Evolutionary conservation across 2,113 vertebrate genomes (phyloP), one percentile per base, ranked within the genome.

Genomic region (Cyanistes caeruleus): DNA sequence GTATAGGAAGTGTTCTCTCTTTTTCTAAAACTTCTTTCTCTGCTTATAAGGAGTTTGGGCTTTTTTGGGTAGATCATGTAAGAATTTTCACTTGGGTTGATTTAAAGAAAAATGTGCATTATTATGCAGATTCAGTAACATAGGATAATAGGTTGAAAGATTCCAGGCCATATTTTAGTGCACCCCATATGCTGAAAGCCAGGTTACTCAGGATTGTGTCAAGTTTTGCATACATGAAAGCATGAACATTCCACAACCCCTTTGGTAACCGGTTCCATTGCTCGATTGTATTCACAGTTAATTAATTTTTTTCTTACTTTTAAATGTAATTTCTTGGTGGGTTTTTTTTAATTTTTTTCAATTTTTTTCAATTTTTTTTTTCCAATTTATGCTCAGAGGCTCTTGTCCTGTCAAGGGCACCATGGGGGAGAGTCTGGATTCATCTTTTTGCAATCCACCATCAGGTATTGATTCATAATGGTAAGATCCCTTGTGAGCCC

Each of bases 261-360:
- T 83, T 70, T 53, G 31, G 13, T 5, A 91, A 22, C 13, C 3
- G 37, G 2, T 59, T 84, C 20, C 15, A 12, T 22, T 55, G 14
- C 35, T 70, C 51, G 58, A 0, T 67, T 0, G 0, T 6, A 1
- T 8, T 24, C 43, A 51, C 6, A 83, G 39, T 21, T 43, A 33
- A 55, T 33, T 0, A 43, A 20, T 6, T 9, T 15, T 82, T 73
- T 55, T 27, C 1, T 13, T 51, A n/a, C 9, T 37, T n/a, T 84
- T 63, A 48, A 81, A 52, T 60, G 16, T 16, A 60, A 39, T 77
- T 69, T 60, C 10, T 39, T 63, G 9, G 4, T 0, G 1, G 1
- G 1, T 9, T 17, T 63, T n/a, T 14, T 20, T 13, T n/a, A 41
- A 22, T 24, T 55, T 17, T 12, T 24, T 43, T 17, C 41, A 41